Percentiles rank a stretch among this genome's conserved stretches.
Conservation (phyloP, 2,888 invertebrate genomes). For the Tiliacea citrago region DNA sequence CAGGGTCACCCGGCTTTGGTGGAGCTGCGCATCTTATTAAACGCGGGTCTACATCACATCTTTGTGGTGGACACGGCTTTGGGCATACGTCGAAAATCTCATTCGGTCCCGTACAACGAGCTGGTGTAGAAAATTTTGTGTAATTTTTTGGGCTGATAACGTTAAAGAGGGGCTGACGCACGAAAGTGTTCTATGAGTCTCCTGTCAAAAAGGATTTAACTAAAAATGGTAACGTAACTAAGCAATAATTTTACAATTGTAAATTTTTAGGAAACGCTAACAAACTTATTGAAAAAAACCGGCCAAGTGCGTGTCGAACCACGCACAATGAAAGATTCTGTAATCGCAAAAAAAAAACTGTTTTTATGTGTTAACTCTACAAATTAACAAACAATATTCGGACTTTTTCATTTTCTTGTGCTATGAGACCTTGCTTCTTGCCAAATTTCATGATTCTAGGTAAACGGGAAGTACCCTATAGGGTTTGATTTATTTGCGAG, state of each 20-base stretch:
- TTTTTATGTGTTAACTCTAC: too few species aligned
- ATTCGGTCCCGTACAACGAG: conserved; percentile 56
- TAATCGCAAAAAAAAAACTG: too few species aligned
- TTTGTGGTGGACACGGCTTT: conserved; percentile 61
- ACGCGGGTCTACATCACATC: conserved; percentile 67
- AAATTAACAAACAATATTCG: too few species aligned
- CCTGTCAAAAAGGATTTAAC: not conserved
- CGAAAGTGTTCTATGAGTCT: not conserved
- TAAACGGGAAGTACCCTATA: too few species aligned
- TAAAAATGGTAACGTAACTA: not conserved
- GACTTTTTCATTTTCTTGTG: too few species aligned
- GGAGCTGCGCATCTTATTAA: conserved; percentile 64
- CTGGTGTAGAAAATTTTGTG: conserved; percentile 9
- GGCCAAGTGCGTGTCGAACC: too few species aligned
- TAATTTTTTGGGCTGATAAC: not conserved
- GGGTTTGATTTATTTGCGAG: too few species aligned
- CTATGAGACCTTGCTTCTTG: too few species aligned
- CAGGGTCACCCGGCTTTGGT: conserved; percentile 69
- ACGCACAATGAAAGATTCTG: too few species aligned
- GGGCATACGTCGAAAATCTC: conserved; percentile 69
- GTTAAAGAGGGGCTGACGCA: not conserved
- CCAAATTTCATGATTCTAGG: too few species aligned
- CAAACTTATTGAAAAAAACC: too few species aligned
- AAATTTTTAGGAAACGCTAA: not conserved
- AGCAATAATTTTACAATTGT: too few species aligned